phyloP scores from a whole-genome alignment of 2,888 invertebrate genomes.

The Scelioninae gen. 1 region DNA sequence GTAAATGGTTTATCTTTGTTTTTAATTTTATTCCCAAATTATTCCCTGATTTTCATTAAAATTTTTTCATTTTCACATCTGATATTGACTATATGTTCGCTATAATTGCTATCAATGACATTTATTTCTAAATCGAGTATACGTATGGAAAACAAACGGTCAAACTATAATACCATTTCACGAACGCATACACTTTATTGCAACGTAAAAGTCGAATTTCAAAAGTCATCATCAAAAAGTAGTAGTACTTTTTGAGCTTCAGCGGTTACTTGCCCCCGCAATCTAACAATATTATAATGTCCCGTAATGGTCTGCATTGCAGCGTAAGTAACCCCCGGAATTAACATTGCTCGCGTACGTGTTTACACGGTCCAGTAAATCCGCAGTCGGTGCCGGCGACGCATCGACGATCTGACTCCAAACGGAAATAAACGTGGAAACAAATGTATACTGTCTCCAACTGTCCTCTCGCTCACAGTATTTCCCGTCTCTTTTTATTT shows the following conservation, averaged over 20 bases:
- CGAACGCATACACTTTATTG: too few species aligned
- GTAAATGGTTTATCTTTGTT: too few species aligned
- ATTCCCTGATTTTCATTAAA: too few species aligned
- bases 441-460: conserved; percentile 54
- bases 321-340: conserved; percentile 70
- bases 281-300: conserved; percentile 44
- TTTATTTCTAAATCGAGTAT: too few species aligned
- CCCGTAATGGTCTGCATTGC: conserved; percentile 46
- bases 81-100: too few species aligned
- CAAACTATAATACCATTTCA: too few species aligned
- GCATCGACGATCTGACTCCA: conserved; percentile 51
- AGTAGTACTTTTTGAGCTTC: not conserved
- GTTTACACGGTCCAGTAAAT: conserved; percentile 69
- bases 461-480: not conserved
- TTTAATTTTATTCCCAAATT: too few species aligned
- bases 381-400: conserved; percentile 5
- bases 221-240: not conserved
- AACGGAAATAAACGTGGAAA: conserved; percentile 73
- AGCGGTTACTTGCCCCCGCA: not conserved
- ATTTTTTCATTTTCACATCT: too few species aligned
- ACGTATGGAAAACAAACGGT: too few species aligned
- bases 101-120: too few species aligned
- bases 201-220: not conserved
- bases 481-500: conserved; percentile 36
- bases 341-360: conserved; percentile 73